These are phyloP conservation scores for Chrysogorgia sp. DNA, from an alignment of 92 coral and sea anemone genomes.

Conservation along the genomic window DNA sequence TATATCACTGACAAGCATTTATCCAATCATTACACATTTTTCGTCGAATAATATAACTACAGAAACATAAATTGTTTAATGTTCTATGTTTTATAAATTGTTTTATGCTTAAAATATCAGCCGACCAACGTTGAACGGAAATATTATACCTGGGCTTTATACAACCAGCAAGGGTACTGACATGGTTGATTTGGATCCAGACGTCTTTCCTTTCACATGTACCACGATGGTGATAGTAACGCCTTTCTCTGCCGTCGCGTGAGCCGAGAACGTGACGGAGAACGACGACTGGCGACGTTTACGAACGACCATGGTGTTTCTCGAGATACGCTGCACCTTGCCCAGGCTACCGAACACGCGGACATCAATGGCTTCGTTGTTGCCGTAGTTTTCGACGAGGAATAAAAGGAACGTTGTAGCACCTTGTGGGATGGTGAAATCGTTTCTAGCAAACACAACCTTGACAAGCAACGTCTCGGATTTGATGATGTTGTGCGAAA, in stretches of 20 bases:
- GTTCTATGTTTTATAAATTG: too few species aligned
- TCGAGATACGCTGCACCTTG: slow-evolving; percentile 52
- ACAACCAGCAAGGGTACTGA: slow-evolving; percentile 58
- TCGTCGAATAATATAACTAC: too few species aligned
- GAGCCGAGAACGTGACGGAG: slow-evolving; percentile 62
- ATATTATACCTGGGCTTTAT: too few species aligned
- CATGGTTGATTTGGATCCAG: slow-evolving; percentile 46
- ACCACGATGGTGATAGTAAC: slow-evolving; percentile 58
- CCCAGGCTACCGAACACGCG: slow-evolving; percentile 67
- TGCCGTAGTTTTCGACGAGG: slow-evolving; percentile 70
- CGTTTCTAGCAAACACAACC: slow-evolving; percentile 69
- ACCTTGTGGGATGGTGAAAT: slow-evolving; percentile 67
- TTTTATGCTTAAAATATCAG: too few species aligned
- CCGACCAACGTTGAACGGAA: too few species aligned
- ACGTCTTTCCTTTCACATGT: slow-evolving; percentile 56
- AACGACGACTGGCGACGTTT: slow-evolving; percentile 57
- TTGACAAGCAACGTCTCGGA: slow-evolving; percentile 68
- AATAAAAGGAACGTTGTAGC: slow-evolving; percentile 64
- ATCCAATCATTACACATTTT: too few species aligned
- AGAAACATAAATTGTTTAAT: too few species aligned
- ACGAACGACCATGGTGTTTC: slow-evolving; percentile 42
- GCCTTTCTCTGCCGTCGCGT: slow-evolving; percentile 56
- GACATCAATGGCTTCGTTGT: slow-evolving; percentile 69
- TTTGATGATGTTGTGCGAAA: slow-evolving; percentile 54
- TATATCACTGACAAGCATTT: too few species aligned